Evolutionary conservation across 2,113 vertebrate species (phyloP).

Genomic region (Oryzias melastigma): DNA sequence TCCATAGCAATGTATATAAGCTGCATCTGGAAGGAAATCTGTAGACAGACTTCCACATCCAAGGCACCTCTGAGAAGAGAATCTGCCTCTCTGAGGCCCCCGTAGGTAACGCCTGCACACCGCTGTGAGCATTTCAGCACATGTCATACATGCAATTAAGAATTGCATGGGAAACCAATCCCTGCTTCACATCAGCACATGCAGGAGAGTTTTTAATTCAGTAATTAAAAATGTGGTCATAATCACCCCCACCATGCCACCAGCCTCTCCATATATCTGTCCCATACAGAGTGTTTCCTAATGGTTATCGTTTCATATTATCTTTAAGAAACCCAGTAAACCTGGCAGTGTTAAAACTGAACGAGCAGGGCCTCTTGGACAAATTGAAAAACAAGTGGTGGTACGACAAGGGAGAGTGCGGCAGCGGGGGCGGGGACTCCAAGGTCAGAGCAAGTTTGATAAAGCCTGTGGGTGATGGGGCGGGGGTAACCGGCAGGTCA

Average conservation of each 20-base stretch:
- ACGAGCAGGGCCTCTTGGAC: slow-evolving; percentile 99
- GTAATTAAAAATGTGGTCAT: slow-evolving; percentile 55
- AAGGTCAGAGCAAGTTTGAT: slow-evolving; percentile 99
- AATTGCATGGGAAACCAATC: slow-evolving; percentile 48
- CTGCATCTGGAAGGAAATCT: slow-evolving; percentile 54
- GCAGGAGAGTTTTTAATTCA: slow-evolving; percentile 48
- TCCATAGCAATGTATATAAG: slow-evolving; percentile 45
- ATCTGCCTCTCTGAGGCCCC: slow-evolving; percentile 58
- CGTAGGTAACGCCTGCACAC: slow-evolving; percentile 73
- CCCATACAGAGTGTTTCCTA: slow-evolving; percentile 73
- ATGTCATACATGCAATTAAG: slow-evolving; percentile 49
- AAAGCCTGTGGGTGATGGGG: slow-evolving; percentile 78
- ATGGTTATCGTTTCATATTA: slow-evolving; percentile 83
- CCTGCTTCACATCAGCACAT: slow-evolving; percentile 59
- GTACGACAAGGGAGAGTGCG: slow-evolving; percentile 99
- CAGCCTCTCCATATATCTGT: slow-evolving; percentile 60
- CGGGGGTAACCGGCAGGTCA: slow-evolving; percentile 90
- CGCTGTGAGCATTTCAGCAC: slow-evolving; percentile 51
- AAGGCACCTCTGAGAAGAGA: slow-evolving; percentile 44
- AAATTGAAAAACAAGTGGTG: slow-evolving; percentile 99
- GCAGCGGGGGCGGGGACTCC: slow-evolving; percentile 99
- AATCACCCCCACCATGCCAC: slow-evolving; percentile 65
- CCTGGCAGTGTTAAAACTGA: slow-evolving; percentile 99
- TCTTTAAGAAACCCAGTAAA: slow-evolving; percentile 99
- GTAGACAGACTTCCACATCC: slow-evolving; percentile 42